A percentile compares a stretch with the other conserved stretches of the same genome.
phyloP scores from a whole-genome alignment of 1,140 invertebrate genomes.

The Hycleus cichorii region DNA sequence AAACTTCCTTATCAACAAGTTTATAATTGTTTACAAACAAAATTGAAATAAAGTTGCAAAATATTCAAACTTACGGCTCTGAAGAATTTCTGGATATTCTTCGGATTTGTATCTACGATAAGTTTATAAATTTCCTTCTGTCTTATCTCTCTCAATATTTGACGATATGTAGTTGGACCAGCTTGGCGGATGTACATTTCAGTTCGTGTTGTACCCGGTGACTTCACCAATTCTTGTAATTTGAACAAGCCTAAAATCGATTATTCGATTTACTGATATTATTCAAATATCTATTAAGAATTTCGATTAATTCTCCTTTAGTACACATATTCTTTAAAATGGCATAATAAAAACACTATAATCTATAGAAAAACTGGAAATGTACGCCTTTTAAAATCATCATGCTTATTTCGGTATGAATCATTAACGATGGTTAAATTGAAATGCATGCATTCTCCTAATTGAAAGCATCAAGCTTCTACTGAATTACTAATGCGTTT shows the following conservation, averaged over 20 bases:
- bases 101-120: conserved; percentile 75
- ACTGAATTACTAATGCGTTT: conserved; percentile 12
- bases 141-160: conserved; percentile 69
- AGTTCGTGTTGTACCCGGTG: conserved; percentile 53
- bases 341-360: too few species aligned
- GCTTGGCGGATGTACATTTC: conserved; percentile 81
- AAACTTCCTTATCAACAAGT: too few species aligned
- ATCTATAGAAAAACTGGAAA: too few species aligned
- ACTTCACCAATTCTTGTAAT: conserved; percentile 73
- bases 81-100: conserved; percentile 68
- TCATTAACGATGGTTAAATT: too few species aligned
- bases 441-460: too few species aligned
- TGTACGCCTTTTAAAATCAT: too few species aligned
- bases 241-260: conserved; percentile 71
- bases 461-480: conserved; percentile 7
- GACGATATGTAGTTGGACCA: conserved; percentile 64
- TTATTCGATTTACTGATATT: neutral
- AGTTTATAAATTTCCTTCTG: conserved; percentile 78
- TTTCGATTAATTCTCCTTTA: too few species aligned
- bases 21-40: too few species aligned
- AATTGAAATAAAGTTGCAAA: too few species aligned
- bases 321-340: too few species aligned
- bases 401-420: too few species aligned
- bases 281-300: neutral
- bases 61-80: conserved; percentile 61